Evolutionary conservation across 2,888 invertebrate genomes (phyloP), one percentile per base, ranked within the genome.

Genomic region (Caenorhabditis becei): DNA sequence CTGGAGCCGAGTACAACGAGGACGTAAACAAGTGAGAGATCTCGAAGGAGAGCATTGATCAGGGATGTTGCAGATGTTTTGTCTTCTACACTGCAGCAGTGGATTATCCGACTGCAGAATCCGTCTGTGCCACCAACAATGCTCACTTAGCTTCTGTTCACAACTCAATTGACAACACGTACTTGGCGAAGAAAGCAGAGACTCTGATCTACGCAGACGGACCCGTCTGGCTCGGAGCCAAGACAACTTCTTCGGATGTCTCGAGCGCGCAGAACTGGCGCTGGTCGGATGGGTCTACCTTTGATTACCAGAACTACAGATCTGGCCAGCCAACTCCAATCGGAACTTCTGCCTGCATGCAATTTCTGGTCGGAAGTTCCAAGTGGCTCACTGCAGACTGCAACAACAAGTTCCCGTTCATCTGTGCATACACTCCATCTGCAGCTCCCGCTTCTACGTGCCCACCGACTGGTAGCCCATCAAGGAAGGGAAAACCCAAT

Each of bases 201-300:
- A 23, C 24, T n/a, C 56, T 35, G 5, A 1, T 37, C 3, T 10
- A 14, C 11, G 24, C 1, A 2, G n/a, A 67, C 35, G 37, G 53
- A 23, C 1, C 32, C 2, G 32, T n/a, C 1, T 67, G 67, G 67
- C 5, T 67, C 7, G 67, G 67, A 10, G 54, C 67, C 11, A 41
- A 32, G 23, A 11, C 53, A 20, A 51, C 47, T 7, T 28, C 54
- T 14, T 2, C 67, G 14, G 56, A 66, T 35, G n/a, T n/a, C n/a
- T 47, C 49, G 24, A 16, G 4, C 14, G n/a, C 47, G 11, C 16
- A 14, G 41, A 66, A 66, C 24, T 66, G 53, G 53, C 14, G n/a
- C 35, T 66, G 66, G 66, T 53, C 51, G 20, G 66, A 66, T 37
- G 66, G 53, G 10, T 16, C 66, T 16, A 24, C 7, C 3, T 66